phyloP scores from a whole-genome alignment of 1,140 invertebrate genomes.

The Caerostris darwini region DNA sequence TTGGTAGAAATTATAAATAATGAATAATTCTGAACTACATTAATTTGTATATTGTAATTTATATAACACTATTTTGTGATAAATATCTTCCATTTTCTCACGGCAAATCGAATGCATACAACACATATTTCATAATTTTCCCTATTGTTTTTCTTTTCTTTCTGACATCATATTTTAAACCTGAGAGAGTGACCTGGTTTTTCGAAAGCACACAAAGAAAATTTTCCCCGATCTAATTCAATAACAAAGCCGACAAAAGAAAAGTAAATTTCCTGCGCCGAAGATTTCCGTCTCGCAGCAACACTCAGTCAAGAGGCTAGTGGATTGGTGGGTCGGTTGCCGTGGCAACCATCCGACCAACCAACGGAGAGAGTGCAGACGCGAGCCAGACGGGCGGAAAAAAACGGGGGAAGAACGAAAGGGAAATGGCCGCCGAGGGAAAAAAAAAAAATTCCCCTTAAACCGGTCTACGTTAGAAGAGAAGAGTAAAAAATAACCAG shows the following conservation, averaged over 20 bases:
- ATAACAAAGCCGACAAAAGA: constrained; percentile 13
- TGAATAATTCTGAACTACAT: too few relatives aligned
- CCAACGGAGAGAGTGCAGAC: constrained; percentile 52
- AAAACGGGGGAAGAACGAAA: constrained; percentile 48
- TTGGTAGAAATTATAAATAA: too few relatives aligned
- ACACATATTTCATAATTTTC: too few relatives aligned
- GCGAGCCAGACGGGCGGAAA: constrained; percentile 44
- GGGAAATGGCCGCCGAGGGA: constrained; percentile 74
- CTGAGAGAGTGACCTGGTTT: constrained; percentile 1
- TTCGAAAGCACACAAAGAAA: not conserved
- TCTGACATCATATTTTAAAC: not conserved
- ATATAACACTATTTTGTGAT: too few relatives aligned
- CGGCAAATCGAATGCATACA: too few relatives aligned
- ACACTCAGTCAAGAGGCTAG: constrained; percentile 71
- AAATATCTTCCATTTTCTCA: too few relatives aligned
- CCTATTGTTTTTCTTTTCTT: not conserved
- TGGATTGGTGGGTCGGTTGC: constrained; percentile 77
- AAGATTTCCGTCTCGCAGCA: constrained; percentile 38
- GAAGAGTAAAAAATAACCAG: constrained; percentile 67
- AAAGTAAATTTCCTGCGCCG: not conserved
- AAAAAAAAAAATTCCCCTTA: constrained; percentile 20
- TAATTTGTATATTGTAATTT: too few relatives aligned
- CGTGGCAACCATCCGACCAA: constrained; percentile 67
- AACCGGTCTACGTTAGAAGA: constrained; percentile 62
- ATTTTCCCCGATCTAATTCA: constrained; percentile 8